A percentile compares a stretch with the other conserved stretches of the same genome.
phyloP scores from a whole-genome alignment of 2,888 invertebrate genomes.

The Diplazon laetatorius region DNA sequence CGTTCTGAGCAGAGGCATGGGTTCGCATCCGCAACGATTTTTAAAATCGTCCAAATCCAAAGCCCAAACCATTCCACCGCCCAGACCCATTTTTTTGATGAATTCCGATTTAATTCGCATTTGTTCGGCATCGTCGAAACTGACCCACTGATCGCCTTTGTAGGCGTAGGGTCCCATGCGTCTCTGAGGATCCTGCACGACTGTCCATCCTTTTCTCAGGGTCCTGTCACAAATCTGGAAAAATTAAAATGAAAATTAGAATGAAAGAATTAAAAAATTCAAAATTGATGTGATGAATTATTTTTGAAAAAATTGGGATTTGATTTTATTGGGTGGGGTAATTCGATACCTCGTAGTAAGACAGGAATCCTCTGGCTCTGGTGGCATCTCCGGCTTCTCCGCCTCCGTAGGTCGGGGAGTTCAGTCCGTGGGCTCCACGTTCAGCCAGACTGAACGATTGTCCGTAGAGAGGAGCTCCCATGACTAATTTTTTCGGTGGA shows the following conservation, averaged over 20 bases:
- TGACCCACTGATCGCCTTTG: conserved; percentile 94
- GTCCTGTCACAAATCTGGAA: conserved; percentile 91
- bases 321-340: neutral
- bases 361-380: conserved; percentile 92
- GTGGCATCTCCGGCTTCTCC: conserved; percentile 95
- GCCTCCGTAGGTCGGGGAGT: conserved; percentile 92
- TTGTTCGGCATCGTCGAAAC: conserved; percentile 94
- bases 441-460: conserved; percentile 93
- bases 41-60: conserved; percentile 94
- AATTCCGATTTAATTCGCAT: conserved; percentile 92
- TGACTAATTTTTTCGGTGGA: conserved; percentile 89
- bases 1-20: conserved; percentile 90
- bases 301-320: no score
- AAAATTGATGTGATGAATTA: no score
- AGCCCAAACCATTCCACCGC: conserved; percentile 95
- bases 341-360: conserved; percentile 91
- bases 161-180: conserved; percentile 95
- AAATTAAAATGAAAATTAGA: conserved; percentile 33
- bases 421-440: conserved; percentile 85
- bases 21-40: conserved; percentile 91
- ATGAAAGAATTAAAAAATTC: neutral
- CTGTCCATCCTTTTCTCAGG: conserved; percentile 89
- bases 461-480: conserved; percentile 95
- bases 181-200: conserved; percentile 90
- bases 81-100: conserved; percentile 90